A percentile compares a stretch with the other conserved stretches of the same genome.
Evolutionary conservation across 1,140 invertebrate genomes (phyloP).

Genomic region (Saxidomus purpurata): DNA sequence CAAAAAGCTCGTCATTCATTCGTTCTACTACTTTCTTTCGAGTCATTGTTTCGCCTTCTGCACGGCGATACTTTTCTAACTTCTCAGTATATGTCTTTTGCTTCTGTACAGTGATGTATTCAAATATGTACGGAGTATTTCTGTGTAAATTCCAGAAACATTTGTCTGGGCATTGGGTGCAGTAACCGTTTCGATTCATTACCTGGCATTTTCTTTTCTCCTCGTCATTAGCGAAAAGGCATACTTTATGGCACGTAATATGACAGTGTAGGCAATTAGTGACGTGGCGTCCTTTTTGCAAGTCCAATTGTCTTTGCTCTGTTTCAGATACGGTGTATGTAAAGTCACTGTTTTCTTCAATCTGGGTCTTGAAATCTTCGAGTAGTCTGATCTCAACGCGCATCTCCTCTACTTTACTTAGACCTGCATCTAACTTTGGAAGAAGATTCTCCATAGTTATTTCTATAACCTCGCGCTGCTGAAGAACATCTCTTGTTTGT

Average conservation of each 20-base stretch:
- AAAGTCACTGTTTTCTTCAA: conserved; percentile 65
- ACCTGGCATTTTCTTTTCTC: conserved; percentile 14
- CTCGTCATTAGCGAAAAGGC: conserved; percentile 27
- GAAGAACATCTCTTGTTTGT: conserved; percentile 49
- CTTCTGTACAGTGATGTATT: neutral
- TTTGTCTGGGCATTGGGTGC: conserved; percentile 24
- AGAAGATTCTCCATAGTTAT: conserved; percentile 38
- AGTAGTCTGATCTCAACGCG: conserved; percentile 34
- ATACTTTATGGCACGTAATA: conserved; percentile 63
- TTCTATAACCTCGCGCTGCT: conserved; percentile 14
- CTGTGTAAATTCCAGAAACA: conserved; percentile 54
- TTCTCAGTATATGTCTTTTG: conserved; percentile 23
- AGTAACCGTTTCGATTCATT: conserved; percentile 6
- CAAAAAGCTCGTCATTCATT: conserved; percentile 21
- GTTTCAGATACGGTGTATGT: conserved; percentile 31
- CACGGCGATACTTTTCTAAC: conserved; percentile 14
- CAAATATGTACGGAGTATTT: conserved; percentile 46
- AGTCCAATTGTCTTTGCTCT: conserved; percentile 3
- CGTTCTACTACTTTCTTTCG: neutral
- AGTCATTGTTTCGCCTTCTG: neutral
- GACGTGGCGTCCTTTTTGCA: conserved; percentile 46
- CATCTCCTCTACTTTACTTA: conserved; percentile 35
- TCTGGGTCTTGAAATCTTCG: conserved; percentile 48
- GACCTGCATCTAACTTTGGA: conserved; percentile 27
- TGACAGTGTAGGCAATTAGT: conserved; percentile 67